phyloP scores from a whole-genome alignment of 2,888 invertebrate genomes.

The Rhyacophila evoluta region DNA sequence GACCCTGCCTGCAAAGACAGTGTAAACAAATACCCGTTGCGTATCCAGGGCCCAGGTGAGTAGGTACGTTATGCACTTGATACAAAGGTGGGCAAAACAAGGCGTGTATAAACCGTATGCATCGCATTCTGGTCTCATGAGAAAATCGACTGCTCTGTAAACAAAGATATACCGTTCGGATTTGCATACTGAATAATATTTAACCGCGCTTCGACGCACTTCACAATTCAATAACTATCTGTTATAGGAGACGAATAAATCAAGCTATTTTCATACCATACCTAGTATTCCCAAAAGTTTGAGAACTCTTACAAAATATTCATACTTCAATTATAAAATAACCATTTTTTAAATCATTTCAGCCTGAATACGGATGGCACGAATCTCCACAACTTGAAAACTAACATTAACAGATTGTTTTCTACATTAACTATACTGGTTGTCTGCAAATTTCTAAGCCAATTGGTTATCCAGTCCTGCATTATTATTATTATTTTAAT shows the following conservation, averaged over 20 bases:
- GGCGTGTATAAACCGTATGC: not conserved
- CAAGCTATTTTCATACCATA: no score
- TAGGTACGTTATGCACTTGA: not conserved
- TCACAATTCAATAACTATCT: not conserved
- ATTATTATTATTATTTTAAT: no score
- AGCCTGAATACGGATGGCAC: no score
- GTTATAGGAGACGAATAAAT: not conserved
- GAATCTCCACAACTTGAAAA: no score
- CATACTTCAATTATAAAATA: no score
- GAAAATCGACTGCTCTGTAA: constrained; percentile 10
- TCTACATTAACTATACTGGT: no score
- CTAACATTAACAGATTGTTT: no score
- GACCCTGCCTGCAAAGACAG: not conserved
- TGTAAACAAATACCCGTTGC: not conserved
- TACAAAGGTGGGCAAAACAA: not conserved
- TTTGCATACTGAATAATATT: constrained; percentile 36
- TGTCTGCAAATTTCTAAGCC: no score
- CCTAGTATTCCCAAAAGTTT: no score
- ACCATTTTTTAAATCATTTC: no score
- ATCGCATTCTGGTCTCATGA: not conserved
- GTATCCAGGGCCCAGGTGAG: not conserved
- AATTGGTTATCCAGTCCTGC: no score
- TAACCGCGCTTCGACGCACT: not conserved
- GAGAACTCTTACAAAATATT: no score
- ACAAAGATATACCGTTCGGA: constrained; percentile 44